Conservation (phyloP, 2,797 vertebrate genomes). For the Ambastaia sidthimunki region DNA sequence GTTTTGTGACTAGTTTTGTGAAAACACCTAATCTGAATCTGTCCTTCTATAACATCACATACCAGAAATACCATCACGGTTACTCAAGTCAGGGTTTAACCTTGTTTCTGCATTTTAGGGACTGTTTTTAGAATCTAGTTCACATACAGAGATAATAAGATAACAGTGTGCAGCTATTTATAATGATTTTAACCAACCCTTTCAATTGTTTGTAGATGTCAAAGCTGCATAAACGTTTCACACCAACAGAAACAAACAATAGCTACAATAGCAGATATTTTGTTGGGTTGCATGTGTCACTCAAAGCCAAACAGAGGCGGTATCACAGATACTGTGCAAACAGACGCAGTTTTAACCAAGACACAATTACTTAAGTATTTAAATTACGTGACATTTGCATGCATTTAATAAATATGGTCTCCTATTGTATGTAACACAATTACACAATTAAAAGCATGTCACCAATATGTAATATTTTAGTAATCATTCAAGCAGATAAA, state of each 20-base stretch:
- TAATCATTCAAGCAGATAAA: too few relatives aligned
- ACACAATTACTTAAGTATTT: background rate
- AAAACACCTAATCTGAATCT: background rate
- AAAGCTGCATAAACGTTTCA: background rate
- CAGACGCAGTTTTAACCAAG: background rate
- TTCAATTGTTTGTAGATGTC: background rate
- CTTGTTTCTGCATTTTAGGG: background rate
- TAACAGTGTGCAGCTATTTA: background rate
- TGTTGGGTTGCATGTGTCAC: background rate
- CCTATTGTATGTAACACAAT: too few relatives aligned
- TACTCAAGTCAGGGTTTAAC: background rate
- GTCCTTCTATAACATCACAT: background rate
- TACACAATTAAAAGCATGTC: too few relatives aligned
- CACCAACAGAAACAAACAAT: background rate
- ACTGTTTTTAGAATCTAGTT: slow-evolving; percentile 15
- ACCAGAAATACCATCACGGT: background rate
- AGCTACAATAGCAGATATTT: background rate
- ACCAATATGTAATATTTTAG: too few relatives aligned
- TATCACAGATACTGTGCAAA: background rate
- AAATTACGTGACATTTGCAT: background rate
- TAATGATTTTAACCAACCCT: background rate
- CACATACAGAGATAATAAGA: background rate
- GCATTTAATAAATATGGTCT: background rate
- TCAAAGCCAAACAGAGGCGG: background rate
- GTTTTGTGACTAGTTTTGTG: background rate